Evolutionary conservation across 2,888 invertebrate species (phyloP).

Genomic region (Eristalis intricaria): DNA sequence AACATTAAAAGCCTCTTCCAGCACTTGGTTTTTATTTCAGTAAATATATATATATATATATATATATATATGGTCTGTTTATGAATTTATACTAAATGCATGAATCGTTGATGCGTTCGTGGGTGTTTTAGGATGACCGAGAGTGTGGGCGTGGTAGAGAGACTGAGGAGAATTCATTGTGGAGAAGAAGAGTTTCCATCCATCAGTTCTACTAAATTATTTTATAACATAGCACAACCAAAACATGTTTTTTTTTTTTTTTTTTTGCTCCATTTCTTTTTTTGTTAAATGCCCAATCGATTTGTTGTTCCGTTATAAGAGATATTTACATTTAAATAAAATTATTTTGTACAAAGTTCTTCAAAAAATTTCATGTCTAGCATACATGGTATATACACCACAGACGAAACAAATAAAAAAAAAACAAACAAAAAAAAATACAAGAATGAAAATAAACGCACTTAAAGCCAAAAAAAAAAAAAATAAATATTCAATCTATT

Average conservation of each 20-base stretch:
- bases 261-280: slow-evolving; percentile 22
- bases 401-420: slow-evolving; percentile 4
- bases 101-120: no score
- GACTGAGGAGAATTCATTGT: background rate
- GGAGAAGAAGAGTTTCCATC: background rate
- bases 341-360: slow-evolving; percentile 57
- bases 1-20: slow-evolving; percentile 19
- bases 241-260: background rate
- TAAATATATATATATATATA: slow-evolving; percentile 30
- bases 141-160: background rate
- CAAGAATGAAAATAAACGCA: background rate
- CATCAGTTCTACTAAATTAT: slow-evolving; percentile 36
- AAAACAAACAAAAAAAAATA: slow-evolving; percentile 7
- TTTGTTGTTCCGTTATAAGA: background rate
- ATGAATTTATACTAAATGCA: slow-evolving; percentile 3
- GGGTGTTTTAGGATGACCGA: no score
- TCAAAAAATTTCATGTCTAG: slow-evolving; percentile 2
- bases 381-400: slow-evolving; percentile 28
- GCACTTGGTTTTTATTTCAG: no score
- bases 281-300: slow-evolving; percentile 44
- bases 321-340: slow-evolving; percentile 43
- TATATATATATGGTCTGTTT: no score
- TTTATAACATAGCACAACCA: slow-evolving; percentile 64
- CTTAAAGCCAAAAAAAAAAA: background rate
- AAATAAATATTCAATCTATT: no score